phyloP scores from a whole-genome alignment of 2,113 vertebrate genomes.

The Heterotilapia buettikoferi region DNA sequence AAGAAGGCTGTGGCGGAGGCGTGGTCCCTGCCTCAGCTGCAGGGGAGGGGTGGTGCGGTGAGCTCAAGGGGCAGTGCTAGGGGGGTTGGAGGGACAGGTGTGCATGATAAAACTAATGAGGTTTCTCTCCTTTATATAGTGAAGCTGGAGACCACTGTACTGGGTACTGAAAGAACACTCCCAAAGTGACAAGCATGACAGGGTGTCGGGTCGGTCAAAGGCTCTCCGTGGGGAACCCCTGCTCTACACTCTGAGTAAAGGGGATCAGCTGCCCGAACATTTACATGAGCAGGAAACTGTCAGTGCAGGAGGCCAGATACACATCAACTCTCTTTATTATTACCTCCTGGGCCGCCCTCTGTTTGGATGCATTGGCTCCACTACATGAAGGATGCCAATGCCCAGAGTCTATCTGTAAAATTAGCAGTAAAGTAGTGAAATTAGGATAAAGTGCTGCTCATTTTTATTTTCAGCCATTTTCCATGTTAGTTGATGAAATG shows the following conservation, averaged over 20 bases:
- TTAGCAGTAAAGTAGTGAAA: neutral
- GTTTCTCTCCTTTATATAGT: neutral
- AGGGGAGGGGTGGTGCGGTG: neutral
- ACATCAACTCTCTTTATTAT: rapidly evolving
- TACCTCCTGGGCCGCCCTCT: neutral
- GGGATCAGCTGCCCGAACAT: neutral
- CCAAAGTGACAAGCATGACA: neutral
- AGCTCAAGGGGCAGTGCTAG: neutral
- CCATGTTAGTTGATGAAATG: neutral
- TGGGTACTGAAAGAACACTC: neutral
- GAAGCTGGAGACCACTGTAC: neutral
- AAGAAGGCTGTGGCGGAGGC: rapidly evolving
- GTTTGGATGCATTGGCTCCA: rapidly evolving
- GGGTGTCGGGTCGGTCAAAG: neutral
- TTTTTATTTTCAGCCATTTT: neutral
- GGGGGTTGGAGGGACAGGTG: neutral
- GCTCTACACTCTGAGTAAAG: neutral
- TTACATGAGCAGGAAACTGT: rapidly evolving
- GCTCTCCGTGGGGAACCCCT: neutral
- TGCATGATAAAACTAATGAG: neutral
- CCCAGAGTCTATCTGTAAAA: neutral
- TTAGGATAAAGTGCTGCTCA: neutral
- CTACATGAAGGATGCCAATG: neutral
- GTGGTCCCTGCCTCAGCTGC: neutral
- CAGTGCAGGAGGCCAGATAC: neutral